Conservation (phyloP, 92 coral and sea anemone genomes). For the Pocillopora grandis region DNA sequence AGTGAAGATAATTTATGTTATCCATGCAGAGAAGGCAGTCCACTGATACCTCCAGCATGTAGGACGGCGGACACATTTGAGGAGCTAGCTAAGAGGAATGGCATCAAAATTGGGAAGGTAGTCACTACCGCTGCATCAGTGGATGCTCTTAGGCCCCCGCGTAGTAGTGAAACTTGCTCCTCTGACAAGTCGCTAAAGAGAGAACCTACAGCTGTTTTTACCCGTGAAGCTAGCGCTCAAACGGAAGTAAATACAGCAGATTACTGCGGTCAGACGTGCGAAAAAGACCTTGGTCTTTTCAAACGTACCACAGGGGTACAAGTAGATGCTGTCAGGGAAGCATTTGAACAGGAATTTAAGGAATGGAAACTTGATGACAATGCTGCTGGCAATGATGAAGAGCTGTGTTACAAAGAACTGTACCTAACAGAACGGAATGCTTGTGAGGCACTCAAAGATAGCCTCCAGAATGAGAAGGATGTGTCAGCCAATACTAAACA, state of each 20-base stretch:
- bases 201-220: neutral
- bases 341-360: constrained; percentile 66
- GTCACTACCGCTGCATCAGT: neutral
- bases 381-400: constrained; percentile 37
- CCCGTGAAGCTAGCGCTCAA: constrained; percentile 36
- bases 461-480: constrained; percentile 69
- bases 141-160: neutral
- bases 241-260: constrained; percentile 24
- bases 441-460: constrained; percentile 43
- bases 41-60: neutral
- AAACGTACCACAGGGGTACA: constrained; percentile 40
- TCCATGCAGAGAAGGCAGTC: neutral
- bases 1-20: constrained; percentile 7
- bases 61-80: constrained; percentile 41
- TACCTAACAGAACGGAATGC: constrained; percentile 41
- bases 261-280: constrained; percentile 34
- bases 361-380: constrained; percentile 75
- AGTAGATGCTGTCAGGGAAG: constrained; percentile 60
- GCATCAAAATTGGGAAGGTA: constrained; percentile 63
- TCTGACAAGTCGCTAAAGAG: neutral
- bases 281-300: neutral
- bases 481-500: constrained; percentile 58
- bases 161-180: neutral
- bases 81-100: constrained; percentile 62
- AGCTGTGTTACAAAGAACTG: constrained; percentile 59